Percentiles rank a stretch among this genome's conserved stretches.
Conservation (phyloP, 1,140 invertebrate genomes). For the Whitmania pigra region DNA sequence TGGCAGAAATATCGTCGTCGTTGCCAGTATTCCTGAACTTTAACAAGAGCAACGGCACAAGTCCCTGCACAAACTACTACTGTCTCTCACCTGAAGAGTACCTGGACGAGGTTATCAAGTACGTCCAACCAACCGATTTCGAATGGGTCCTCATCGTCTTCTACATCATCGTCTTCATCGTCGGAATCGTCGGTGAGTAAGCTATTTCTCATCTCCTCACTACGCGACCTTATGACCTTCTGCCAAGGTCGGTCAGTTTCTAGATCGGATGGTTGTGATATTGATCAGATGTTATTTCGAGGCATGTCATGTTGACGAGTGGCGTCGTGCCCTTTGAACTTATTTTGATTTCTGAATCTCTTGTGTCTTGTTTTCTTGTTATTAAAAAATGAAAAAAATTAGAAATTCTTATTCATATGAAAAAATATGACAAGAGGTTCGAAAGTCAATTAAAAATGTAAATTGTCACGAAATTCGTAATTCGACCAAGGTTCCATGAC, state of each 20-base stretch:
- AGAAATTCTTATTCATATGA: too few species aligned
- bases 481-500: too few species aligned
- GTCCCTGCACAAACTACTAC: constrained; percentile 42
- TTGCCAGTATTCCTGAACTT: background rate
- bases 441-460: too few species aligned
- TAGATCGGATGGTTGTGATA: too few species aligned
- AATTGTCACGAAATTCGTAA: too few species aligned
- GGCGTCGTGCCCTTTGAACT: too few species aligned
- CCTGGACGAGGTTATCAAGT: constrained; percentile 46
- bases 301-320: too few species aligned
- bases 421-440: too few species aligned
- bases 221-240: background rate
- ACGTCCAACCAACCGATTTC: constrained; percentile 29
- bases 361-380: too few species aligned
- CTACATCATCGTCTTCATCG: constrained; percentile 57
- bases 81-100: constrained; percentile 53
- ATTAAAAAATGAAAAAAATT: too few species aligned
- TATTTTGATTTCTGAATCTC: too few species aligned
- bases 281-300: too few species aligned
- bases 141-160: constrained; percentile 56
- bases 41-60: constrained; percentile 23
- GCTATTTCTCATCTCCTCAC: background rate
- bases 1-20: background rate
- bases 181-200: constrained; percentile 54
- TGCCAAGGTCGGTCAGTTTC: background rate